Percentiles rank a stretch among this genome's conserved stretches.
phyloP scores from a whole-genome alignment of 1,140 invertebrate genomes.

The Drosophila sulfurigaster region DNA sequence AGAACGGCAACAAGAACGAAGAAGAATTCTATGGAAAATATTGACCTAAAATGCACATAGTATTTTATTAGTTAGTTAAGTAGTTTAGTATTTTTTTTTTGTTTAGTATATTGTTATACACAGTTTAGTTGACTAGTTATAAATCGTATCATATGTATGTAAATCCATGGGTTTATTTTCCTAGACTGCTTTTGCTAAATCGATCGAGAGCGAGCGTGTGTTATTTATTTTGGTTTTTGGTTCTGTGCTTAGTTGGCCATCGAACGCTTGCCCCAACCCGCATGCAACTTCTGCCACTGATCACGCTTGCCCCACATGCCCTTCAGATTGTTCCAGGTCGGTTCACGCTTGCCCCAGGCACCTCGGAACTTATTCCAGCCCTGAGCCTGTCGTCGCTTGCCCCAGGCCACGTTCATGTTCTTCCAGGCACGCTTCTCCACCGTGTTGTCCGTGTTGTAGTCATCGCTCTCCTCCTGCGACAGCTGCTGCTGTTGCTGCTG shows the following conservation, averaged over 20 bases:
- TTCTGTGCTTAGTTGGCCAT: conserved; percentile 34
- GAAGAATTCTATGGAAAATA: conserved; percentile 27
- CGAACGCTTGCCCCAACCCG: conserved; percentile 80
- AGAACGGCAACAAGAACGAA: conserved; percentile 33
- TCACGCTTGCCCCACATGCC: conserved; percentile 90
- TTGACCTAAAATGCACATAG: conserved; percentile 27
- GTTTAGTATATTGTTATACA: conserved; percentile 61
- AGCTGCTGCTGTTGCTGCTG: conserved; percentile 22
- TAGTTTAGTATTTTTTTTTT: too few relatives aligned
- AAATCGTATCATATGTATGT: conserved; percentile 28
- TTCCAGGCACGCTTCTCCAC: conserved; percentile 88
- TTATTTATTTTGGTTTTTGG: background rate
- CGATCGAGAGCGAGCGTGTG: background rate
- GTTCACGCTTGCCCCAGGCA: conserved; percentile 89
- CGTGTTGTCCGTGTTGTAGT: conserved; percentile 34
- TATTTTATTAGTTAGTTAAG: conserved; percentile 14
- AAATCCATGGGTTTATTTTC: conserved; percentile 33
- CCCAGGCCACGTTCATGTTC: conserved; percentile 88
- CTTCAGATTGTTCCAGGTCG: conserved; percentile 90
- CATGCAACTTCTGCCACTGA: conserved; percentile 78
- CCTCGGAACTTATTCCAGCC: conserved; percentile 87
- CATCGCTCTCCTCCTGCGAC: conserved; percentile 59
- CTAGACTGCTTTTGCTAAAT: conserved; percentile 13
- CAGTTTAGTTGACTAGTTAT: conserved; percentile 46
- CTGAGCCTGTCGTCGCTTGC: conserved; percentile 87